A percentile compares a stretch with the other conserved stretches of the same genome.
phyloP scores from a whole-genome alignment of 2,888 invertebrate species.

The Heteromyza rotundicornis region DNA sequence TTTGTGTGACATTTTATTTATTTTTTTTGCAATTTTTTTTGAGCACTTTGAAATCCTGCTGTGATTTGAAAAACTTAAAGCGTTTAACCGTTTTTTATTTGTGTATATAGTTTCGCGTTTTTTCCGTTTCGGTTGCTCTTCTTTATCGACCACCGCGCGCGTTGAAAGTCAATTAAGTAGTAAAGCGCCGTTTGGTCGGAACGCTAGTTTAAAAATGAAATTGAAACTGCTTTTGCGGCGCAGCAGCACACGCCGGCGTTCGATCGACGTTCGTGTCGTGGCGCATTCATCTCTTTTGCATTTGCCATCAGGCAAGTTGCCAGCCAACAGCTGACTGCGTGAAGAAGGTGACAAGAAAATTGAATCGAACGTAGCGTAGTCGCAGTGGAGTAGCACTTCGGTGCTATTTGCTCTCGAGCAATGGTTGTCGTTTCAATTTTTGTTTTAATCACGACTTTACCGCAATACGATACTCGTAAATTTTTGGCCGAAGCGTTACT shows the following conservation, averaged over 20 bases:
- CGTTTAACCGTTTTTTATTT: conserved; percentile 4
- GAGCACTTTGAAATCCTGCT: too few relatives aligned
- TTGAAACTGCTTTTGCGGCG: conserved; percentile 44
- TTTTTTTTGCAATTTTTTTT: conserved; percentile 4
- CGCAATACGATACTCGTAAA: too few relatives aligned
- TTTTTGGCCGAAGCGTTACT: too few relatives aligned
- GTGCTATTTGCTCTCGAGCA: too few relatives aligned
- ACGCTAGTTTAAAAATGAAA: conserved; percentile 60
- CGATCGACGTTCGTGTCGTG: too few relatives aligned
- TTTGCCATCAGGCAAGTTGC: background rate
- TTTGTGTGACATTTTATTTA: conserved; percentile 12
- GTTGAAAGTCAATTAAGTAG: conserved; percentile 56
- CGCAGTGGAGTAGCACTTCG: too few relatives aligned
- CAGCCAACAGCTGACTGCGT: background rate
- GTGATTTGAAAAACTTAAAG: too few relatives aligned
- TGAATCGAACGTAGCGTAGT: too few relatives aligned
- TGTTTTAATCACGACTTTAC: too few relatives aligned
- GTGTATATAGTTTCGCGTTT: conserved; percentile 23
- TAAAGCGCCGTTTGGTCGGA: conserved; percentile 50
- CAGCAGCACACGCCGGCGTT: background rate
- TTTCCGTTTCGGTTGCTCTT: conserved; percentile 15
- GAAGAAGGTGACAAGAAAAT: conserved; percentile 14
- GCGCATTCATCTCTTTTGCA: background rate
- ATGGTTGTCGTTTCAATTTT: too few relatives aligned
- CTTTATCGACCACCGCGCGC: conserved; percentile 43